Percentiles rank a stretch among this genome's conserved stretches.
These are phyloP conservation scores for Ranitomeya imitator DNA, from an alignment of 2,113 vertebrate genomes.

Conservation along the genomic window DNA sequence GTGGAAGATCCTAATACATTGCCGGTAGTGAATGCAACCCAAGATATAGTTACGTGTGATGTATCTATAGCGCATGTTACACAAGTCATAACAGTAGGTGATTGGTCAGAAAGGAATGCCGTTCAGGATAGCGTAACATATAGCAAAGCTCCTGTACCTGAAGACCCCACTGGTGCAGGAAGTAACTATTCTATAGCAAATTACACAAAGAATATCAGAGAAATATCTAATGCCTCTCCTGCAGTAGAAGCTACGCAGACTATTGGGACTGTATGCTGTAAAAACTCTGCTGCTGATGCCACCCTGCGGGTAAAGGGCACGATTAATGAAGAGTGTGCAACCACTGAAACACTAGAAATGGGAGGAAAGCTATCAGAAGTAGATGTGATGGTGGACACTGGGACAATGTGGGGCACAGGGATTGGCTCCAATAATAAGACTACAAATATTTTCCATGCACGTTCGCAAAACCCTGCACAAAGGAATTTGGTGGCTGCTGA, in stretches of 20 bases:
- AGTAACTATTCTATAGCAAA: not conserved
- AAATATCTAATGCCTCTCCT: not conserved
- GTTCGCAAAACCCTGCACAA: not conserved
- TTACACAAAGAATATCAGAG: not conserved
- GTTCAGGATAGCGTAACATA: not conserved
- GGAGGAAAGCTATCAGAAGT: not conserved
- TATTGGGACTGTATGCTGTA: not conserved
- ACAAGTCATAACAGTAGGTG: not conserved
- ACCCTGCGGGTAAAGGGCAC: not conserved
- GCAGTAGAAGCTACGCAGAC: not conserved
- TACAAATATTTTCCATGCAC: not conserved
- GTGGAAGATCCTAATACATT: not conserved
- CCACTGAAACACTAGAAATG: not conserved
- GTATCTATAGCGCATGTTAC: not conserved
- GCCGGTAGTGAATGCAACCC: not conserved
- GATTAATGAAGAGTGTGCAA: not conserved
- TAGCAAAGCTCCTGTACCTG: not conserved
- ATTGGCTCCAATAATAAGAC: not conserved
- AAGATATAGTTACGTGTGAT: not conserved
- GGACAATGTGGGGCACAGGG: not conserved
- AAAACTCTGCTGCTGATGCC: not conserved
- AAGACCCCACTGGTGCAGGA: not conserved
- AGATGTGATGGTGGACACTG: not conserved
- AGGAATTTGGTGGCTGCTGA: not conserved
- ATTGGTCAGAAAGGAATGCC: not conserved